These are phyloP conservation scores for Dyspetes luteomarginatus DNA, from an alignment of 2,888 invertebrate species.

Conservation along the genomic window DNA sequence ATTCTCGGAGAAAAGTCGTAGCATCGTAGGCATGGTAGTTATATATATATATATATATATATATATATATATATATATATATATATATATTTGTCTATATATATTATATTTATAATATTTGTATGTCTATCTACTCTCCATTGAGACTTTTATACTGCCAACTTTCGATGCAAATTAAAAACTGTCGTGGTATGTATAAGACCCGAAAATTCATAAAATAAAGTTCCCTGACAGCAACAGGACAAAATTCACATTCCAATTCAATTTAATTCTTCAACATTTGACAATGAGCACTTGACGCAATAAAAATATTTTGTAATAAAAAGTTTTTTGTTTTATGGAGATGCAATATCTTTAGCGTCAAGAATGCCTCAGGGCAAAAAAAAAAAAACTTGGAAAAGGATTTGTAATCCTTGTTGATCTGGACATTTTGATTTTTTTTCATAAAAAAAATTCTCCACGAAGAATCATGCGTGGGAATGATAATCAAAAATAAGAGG, in stretches of 20 bases:
- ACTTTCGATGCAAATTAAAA: constrained; percentile 6
- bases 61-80: neutral
- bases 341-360: neutral
- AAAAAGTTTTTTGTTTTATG: neutral
- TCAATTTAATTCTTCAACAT: too few relatives aligned
- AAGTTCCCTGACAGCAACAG: too few relatives aligned
- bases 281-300: too few relatives aligned
- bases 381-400: neutral
- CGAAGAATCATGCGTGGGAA: neutral
- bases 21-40: neutral
- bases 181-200: neutral
- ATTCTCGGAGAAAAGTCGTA: constrained; percentile 23
- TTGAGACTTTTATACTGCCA: constrained; percentile 22
- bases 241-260: too few relatives aligned
- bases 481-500: neutral
- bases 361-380: neutral
- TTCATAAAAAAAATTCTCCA: neutral
- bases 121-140: neutral
- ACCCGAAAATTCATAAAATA: neutral
- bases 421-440: constrained; percentile 1
- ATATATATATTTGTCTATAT: neutral
- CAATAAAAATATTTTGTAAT: too few relatives aligned
- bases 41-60: neutral
- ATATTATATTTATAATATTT: too few relatives aligned
- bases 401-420: neutral